phyloP scores from a whole-genome alignment of 2,797 vertebrate species.

The Leptatherina wallacei region DNA sequence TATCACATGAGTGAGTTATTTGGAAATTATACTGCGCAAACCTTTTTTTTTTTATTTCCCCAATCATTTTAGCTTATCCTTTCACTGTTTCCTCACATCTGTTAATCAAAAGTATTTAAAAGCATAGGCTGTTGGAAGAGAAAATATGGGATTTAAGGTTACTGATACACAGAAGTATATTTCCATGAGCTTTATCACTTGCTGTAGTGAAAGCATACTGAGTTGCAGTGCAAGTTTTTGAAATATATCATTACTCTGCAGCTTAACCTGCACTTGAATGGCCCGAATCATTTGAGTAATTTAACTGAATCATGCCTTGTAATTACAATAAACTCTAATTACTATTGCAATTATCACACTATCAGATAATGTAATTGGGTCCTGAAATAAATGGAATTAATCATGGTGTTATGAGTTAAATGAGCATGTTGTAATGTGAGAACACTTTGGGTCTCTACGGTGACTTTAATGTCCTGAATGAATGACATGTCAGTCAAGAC shows the following conservation, averaged over 20 bases:
- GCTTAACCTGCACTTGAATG: slow-evolving; percentile 11
- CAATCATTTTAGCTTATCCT: slow-evolving; percentile 2
- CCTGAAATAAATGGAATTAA: slow-evolving; percentile 38
- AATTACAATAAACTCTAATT: slow-evolving; percentile 55
- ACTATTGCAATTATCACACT: slow-evolving; percentile 32
- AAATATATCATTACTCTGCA: slow-evolving; percentile 34
- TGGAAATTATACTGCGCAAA: slow-evolving; percentile 13
- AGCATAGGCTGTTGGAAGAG: not conserved
- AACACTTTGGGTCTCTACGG: not conserved
- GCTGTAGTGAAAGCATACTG: not conserved
- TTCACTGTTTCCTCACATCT: slow-evolving; percentile 4
- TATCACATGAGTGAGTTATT: slow-evolving; percentile 41
- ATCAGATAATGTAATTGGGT: slow-evolving; percentile 42
- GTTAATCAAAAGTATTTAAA: slow-evolving; percentile 17
- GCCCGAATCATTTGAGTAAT: slow-evolving; percentile 29
- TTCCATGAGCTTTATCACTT: not conserved
- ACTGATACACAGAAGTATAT: not conserved
- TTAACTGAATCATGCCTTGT: slow-evolving; percentile 32
- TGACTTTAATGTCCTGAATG: slow-evolving; percentile 10
- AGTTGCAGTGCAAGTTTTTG: not conserved
- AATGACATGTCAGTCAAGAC: not conserved
- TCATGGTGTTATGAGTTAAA: slow-evolving; percentile 10
- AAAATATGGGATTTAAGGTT: not conserved
- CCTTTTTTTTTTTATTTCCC: slow-evolving; percentile 23
- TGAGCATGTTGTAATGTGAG: slow-evolving; percentile 15